A percentile compares a stretch with the other conserved stretches of the same genome.
Conservation (phyloP, 2,888 invertebrate genomes). For the Acrobasis suavella region DNA sequence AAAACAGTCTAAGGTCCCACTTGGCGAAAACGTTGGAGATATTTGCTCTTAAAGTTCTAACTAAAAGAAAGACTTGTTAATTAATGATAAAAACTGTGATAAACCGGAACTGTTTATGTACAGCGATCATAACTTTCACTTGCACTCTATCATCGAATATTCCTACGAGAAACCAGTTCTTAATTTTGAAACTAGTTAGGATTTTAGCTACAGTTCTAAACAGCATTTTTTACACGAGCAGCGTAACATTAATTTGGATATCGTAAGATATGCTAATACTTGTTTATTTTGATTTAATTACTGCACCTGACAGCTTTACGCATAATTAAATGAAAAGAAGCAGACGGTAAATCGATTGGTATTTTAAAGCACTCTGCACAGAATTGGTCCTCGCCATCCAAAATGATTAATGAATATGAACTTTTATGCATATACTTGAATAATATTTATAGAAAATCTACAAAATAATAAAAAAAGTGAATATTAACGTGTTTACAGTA, state of each 20-base stretch:
- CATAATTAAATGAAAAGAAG: slow-evolving; percentile 48
- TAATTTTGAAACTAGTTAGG: slow-evolving; percentile 53
- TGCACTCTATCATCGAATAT: slow-evolving; percentile 76
- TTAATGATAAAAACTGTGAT: slow-evolving; percentile 58
- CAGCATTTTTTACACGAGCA: slow-evolving; percentile 41
- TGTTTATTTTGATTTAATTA: slow-evolving; percentile 51
- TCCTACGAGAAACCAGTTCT: slow-evolving; percentile 72
- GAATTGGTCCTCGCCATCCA: background rate
- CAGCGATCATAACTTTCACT: slow-evolving; percentile 79
- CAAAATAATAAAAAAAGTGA: background rate
- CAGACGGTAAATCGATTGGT: slow-evolving; percentile 29
- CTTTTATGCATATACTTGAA: no score
- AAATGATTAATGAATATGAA: background rate
- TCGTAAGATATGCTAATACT: slow-evolving; percentile 49
- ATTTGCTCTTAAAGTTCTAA: slow-evolving; percentile 34
- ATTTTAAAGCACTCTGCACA: background rate
- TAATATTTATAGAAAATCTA: no score
- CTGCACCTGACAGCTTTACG: slow-evolving; percentile 42
- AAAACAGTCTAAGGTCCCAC: background rate
- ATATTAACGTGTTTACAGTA: no score
- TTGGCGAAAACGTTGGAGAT: slow-evolving; percentile 20
- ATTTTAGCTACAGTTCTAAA: slow-evolving; percentile 45
- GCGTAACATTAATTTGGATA: slow-evolving; percentile 52
- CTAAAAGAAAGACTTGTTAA: slow-evolving; percentile 46
- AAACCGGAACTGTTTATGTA: slow-evolving; percentile 75